These are phyloP conservation scores for Thyatira batis DNA, from an alignment of 2,888 invertebrate genomes.

Conservation along the genomic window DNA sequence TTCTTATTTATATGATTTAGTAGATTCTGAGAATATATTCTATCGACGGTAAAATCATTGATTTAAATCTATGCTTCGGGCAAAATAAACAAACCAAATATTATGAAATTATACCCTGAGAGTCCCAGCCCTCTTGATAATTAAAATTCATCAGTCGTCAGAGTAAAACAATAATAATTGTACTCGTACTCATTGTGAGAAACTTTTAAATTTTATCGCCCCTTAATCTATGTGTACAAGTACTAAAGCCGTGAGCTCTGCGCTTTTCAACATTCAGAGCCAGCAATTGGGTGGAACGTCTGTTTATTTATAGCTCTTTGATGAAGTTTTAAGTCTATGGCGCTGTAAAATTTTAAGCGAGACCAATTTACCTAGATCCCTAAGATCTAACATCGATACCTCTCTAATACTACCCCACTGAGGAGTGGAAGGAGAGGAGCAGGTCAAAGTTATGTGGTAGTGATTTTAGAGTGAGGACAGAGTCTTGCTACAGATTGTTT, in stretches of 20 bases:
- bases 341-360: slow-evolving; percentile 54
- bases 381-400: slow-evolving; percentile 8
- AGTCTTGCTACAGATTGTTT: slow-evolving; percentile 64
- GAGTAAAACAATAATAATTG: background rate
- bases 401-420: slow-evolving; percentile 8
- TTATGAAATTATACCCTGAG: background rate
- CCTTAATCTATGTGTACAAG: slow-evolving; percentile 17
- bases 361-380: slow-evolving; percentile 39
- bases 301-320: slow-evolving; percentile 66
- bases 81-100: background rate
- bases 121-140: background rate
- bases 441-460: slow-evolving; percentile 43
- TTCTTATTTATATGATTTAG: too few species aligned
- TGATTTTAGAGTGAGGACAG: slow-evolving; percentile 57
- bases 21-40: too few species aligned
- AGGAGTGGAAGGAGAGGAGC: slow-evolving; percentile 13
- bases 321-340: slow-evolving; percentile 64
- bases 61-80: background rate
- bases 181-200: background rate
- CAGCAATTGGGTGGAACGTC: slow-evolving; percentile 36
- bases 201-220: slow-evolving; percentile 8
- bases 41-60: too few species aligned
- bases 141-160: background rate
- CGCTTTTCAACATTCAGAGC: slow-evolving; percentile 29
- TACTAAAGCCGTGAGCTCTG: slow-evolving; percentile 16